Conservation (phyloP, 2,888 invertebrate species). For the Drosophila macrospina region DNA sequence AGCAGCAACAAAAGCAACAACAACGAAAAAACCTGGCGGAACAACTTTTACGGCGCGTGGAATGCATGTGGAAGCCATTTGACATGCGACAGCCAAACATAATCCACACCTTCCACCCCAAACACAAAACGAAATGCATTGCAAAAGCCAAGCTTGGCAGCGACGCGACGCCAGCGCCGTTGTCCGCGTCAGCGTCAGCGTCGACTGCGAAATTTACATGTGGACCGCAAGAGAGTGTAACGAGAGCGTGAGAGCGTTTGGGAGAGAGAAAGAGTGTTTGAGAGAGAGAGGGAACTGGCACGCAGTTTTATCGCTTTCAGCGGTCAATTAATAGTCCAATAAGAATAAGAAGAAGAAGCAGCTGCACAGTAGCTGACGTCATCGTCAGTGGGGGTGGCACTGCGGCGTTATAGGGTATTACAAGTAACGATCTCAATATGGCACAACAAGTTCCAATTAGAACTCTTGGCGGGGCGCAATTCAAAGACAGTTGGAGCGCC, state of each 20-base stretch:
- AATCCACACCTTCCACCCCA: slow-evolving; percentile 28
- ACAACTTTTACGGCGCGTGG: slow-evolving; percentile 73
- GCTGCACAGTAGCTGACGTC: slow-evolving; percentile 49
- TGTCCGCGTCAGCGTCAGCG: slow-evolving; percentile 9
- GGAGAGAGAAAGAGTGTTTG: neutral
- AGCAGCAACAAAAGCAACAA: slow-evolving; percentile 36
- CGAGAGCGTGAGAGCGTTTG: neutral
- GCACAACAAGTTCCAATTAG: slow-evolving; percentile 53
- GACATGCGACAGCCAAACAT: slow-evolving; percentile 25
- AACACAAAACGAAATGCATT: slow-evolving; percentile 44
- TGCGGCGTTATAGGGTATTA: slow-evolving; percentile 18
- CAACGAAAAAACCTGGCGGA: slow-evolving; percentile 58
- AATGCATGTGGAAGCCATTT: slow-evolving; percentile 71
- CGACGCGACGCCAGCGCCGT: slow-evolving; percentile 7
- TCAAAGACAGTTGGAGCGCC: slow-evolving; percentile 14
- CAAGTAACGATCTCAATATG: slow-evolving; percentile 46
- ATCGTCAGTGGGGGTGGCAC: neutral
- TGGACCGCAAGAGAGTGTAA: neutral
- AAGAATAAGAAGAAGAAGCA: slow-evolving; percentile 23
- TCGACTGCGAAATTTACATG: slow-evolving; percentile 37
- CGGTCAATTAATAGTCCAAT: slow-evolving; percentile 49
- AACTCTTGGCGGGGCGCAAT: slow-evolving; percentile 37
- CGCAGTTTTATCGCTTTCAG: slow-evolving; percentile 22
- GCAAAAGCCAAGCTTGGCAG: slow-evolving; percentile 41
- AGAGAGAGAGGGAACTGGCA: slow-evolving; percentile 4